Percentiles rank a stretch among this genome's conserved stretches.
These are phyloP conservation scores for Drosophila nigritarsus DNA, from an alignment of 2,888 invertebrate species.

Conservation along the genomic window DNA sequence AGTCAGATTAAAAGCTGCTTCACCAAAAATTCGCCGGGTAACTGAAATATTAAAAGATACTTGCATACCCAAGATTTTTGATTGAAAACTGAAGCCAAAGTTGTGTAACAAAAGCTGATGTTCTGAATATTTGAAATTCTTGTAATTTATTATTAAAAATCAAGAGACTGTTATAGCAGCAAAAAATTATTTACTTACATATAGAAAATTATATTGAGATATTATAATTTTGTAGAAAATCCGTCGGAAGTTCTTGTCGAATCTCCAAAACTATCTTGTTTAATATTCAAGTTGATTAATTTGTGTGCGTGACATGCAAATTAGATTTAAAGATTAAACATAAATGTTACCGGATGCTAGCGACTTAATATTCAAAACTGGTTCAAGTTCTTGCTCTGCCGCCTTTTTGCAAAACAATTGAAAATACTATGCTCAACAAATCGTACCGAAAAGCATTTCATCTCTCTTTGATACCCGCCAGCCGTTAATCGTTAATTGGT, in stretches of 20 bases:
- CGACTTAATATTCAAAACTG: neutral
- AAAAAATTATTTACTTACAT: neutral
- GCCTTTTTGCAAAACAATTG: neutral
- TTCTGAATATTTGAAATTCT: neutral
- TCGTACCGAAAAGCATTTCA: neutral
- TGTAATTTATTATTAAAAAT: neutral
- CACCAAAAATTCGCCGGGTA: neutral
- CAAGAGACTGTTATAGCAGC: neutral
- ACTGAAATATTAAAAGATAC: neutral
- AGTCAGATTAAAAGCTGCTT: conserved; percentile 20
- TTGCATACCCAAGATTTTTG: neutral
- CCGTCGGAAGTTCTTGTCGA: neutral
- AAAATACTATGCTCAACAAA: neutral
- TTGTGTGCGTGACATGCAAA: too few relatives aligned
- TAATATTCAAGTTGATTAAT: neutral
- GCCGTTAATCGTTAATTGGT: neutral
- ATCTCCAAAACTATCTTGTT: neutral
- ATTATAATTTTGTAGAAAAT: neutral
- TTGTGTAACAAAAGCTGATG: neutral
- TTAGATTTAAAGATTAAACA: too few relatives aligned
- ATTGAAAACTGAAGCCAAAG: neutral
- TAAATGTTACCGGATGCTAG: too few relatives aligned
- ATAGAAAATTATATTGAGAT: neutral
- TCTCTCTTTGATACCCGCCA: neutral
- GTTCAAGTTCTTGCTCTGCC: neutral